Evolutionary conservation across 2,797 vertebrate species (phyloP).

Genomic region (Psittacula echo): DNA sequence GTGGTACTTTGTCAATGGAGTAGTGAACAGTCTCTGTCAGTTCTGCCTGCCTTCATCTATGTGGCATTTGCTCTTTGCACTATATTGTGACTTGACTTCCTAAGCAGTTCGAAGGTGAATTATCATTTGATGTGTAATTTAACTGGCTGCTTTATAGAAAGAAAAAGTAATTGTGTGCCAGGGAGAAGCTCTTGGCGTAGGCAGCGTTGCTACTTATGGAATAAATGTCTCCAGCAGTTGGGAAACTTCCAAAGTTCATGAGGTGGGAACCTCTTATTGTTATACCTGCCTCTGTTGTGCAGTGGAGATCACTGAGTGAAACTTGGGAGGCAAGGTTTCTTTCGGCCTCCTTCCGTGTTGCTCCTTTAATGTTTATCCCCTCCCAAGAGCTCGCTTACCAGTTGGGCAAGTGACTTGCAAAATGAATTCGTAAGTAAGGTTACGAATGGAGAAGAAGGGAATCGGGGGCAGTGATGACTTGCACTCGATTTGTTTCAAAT

Average conservation of each 20-base stretch:
- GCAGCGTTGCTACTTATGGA: not conserved
- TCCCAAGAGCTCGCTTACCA: slow-evolving; percentile 14
- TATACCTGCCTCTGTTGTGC: not conserved
- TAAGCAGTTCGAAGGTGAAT: not conserved
- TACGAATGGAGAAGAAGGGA: not conserved
- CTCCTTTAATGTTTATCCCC: not conserved
- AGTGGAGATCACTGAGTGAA: slow-evolving; percentile 20
- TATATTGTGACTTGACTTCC: not conserved
- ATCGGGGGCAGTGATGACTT: not conserved
- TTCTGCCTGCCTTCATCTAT: accelerated
- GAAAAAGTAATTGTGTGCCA: not conserved
- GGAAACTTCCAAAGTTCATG: slow-evolving; percentile 28
- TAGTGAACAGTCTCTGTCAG: not conserved
- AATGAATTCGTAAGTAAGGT: not conserved
- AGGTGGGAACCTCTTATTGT: slow-evolving; percentile 16
- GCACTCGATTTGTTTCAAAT: not conserved
- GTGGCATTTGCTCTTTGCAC: not conserved
- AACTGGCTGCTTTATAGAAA: not conserved
- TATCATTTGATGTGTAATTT: not conserved
- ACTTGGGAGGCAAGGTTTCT: not conserved
- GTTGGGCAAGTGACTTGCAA: slow-evolving; percentile 24
- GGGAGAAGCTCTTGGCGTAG: not conserved
- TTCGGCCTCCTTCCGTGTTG: slow-evolving; percentile 5
- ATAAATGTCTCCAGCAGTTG: slow-evolving; percentile 12
- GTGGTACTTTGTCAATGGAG: not conserved